A percentile compares a stretch with the other conserved stretches of the same genome.
These are phyloP conservation scores for Proctacanthus coquilletti DNA, from an alignment of 1,140 invertebrate genomes.

Conservation along the genomic window DNA sequence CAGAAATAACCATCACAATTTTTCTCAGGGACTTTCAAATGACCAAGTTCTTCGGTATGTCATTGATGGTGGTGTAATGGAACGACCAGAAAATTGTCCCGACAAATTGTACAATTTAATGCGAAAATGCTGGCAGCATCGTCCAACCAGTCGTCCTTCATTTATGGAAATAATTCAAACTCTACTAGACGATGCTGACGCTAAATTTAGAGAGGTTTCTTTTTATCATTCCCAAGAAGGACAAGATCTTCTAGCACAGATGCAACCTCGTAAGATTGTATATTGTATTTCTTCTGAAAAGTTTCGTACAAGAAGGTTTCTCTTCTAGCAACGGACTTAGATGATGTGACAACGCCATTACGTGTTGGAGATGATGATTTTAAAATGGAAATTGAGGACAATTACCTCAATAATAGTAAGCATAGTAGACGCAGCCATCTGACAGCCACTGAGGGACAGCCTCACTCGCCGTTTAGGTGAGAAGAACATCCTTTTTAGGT, in stretches of 20 bases:
- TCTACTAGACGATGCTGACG: slow-evolving; percentile 41
- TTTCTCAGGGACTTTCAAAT: slow-evolving; percentile 47
- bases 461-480: slow-evolving; percentile 22
- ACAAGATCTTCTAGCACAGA: slow-evolving; percentile 32
- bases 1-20: too few relatives aligned
- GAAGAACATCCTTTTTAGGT: slow-evolving; percentile 8
- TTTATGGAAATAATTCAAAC: slow-evolving; percentile 64
- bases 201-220: slow-evolving; percentile 49
- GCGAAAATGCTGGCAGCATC: slow-evolving; percentile 76
- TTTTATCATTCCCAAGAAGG: slow-evolving; percentile 62
- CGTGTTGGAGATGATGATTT: slow-evolving; percentile 19
- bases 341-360: slow-evolving; percentile 25
- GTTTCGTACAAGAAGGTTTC: slow-evolving; percentile 12
- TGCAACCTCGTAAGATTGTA: slow-evolving; percentile 9
- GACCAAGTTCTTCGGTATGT: slow-evolving; percentile 74
- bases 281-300: slow-evolving; percentile 9
- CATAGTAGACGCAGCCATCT: too few relatives aligned
- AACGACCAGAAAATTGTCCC: slow-evolving; percentile 84
- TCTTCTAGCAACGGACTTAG: slow-evolving; percentile 10
- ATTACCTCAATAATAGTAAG: slow-evolving; percentile 20
- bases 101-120: slow-evolving; percentile 78
- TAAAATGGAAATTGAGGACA: slow-evolving; percentile 18
- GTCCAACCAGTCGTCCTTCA: slow-evolving; percentile 55
- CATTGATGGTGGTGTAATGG: slow-evolving; percentile 80
- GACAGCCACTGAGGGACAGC: slow-evolving; percentile 18